Conservation (phyloP, 2,113 vertebrate genomes). For the Campylomormyrus numenius region DNA sequence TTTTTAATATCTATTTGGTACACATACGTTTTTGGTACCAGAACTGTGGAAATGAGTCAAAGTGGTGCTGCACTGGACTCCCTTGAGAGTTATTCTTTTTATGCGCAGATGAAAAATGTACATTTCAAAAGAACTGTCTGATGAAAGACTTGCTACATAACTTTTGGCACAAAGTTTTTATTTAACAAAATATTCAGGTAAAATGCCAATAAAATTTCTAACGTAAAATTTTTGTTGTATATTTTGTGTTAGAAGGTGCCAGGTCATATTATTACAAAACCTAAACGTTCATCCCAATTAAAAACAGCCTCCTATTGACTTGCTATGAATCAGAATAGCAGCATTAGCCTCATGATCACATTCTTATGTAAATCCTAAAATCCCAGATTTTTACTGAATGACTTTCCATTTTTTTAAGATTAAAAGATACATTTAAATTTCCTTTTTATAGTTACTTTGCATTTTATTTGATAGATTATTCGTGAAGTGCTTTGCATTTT, state of each 20-base stretch:
- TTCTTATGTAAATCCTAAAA: conserved; percentile 6
- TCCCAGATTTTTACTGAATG: conserved; percentile 9
- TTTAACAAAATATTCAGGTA: neutral
- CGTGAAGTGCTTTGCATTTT: conserved; percentile 6
- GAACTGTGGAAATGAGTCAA: neutral
- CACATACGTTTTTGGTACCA: neutral
- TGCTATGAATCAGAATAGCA: neutral
- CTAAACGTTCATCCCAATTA: neutral
- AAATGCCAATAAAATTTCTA: neutral
- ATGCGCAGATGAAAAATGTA: conserved; percentile 14
- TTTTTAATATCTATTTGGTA: neutral
- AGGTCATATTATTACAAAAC: neutral
- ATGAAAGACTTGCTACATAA: neutral
- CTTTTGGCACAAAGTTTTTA: neutral
- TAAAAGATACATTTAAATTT: conserved; percentile 13
- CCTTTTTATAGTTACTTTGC: conserved; percentile 4
- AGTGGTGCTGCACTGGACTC: neutral
- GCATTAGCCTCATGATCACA: neutral
- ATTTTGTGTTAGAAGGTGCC: neutral
- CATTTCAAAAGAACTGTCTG: neutral
- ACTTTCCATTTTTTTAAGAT: conserved; percentile 11
- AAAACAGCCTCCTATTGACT: neutral
- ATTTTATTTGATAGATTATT: conserved; percentile 7
- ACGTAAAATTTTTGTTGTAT: neutral
- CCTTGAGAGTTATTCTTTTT: neutral